phyloP scores from a whole-genome alignment of 2,797 vertebrate species.

The Telmatherina bonti region DNA sequence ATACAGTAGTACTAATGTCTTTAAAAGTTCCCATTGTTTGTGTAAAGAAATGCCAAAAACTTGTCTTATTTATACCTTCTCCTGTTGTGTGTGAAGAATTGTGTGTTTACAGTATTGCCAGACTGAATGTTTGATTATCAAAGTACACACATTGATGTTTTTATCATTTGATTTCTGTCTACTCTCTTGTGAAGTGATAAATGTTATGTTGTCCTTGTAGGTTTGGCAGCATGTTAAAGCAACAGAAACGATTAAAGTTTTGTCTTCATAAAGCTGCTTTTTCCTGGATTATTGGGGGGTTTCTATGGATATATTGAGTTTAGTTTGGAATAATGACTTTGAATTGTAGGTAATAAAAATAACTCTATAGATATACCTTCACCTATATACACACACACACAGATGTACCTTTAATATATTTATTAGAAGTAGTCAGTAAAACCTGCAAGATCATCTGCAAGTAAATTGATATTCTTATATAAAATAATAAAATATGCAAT shows the following conservation, averaged over 20 bases:
- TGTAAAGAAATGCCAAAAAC: slow-evolving; percentile 59
- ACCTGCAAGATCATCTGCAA: neutral
- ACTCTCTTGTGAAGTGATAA: slow-evolving; percentile 36
- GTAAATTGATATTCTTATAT: neutral
- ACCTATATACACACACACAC: too few relatives aligned
- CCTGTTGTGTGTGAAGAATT: slow-evolving; percentile 23
- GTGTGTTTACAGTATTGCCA: slow-evolving; percentile 40
- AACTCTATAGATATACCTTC: neutral
- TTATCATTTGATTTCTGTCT: slow-evolving; percentile 26
- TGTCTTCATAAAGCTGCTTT: slow-evolving; percentile 28
- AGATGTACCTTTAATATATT: too few relatives aligned
- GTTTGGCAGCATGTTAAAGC: slow-evolving; percentile 29
- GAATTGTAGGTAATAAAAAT: neutral
- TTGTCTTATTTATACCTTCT: slow-evolving; percentile 30
- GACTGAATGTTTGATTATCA: slow-evolving; percentile 63
- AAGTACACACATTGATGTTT: slow-evolving; percentile 52
- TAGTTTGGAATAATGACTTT: neutral
- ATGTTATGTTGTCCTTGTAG: slow-evolving; percentile 17
- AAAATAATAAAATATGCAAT: neutral
- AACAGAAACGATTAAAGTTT: slow-evolving; percentile 16
- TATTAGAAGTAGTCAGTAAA: neutral
- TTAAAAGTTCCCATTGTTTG: slow-evolving; percentile 32
- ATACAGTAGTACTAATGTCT: slow-evolving; percentile 35
- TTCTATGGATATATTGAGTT: slow-evolving; percentile 2
- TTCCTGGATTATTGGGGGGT: slow-evolving; percentile 4